phyloP scores from a whole-genome alignment of 2,113 vertebrate genomes.

The Hyperoodon ampullatus region DNA sequence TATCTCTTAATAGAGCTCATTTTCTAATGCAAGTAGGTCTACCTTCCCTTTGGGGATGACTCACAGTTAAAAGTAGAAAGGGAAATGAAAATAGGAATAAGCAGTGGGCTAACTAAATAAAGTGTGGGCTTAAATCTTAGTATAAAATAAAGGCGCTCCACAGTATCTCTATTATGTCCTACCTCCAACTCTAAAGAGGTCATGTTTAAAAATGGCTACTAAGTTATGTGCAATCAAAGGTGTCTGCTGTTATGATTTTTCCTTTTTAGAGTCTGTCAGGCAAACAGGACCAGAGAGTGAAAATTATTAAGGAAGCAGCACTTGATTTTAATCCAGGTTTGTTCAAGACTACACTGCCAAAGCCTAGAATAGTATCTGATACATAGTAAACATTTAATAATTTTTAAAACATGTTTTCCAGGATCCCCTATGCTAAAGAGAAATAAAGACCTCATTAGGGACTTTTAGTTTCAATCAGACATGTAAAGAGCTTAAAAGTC shows the following conservation, averaged over 20 bases:
- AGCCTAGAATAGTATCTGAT: neutral
- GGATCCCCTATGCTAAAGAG: neutral
- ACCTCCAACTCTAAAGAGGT: neutral
- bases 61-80: constrained; percentile 32
- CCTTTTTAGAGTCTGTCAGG: neutral
- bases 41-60: neutral
- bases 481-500: neutral
- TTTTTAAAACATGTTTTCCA: neutral
- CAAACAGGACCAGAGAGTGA: neutral
- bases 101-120: neutral
- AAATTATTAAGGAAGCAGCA: neutral
- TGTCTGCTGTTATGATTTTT: neutral
- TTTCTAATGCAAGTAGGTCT: constrained; percentile 1
- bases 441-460: neutral
- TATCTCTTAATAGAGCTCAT: constrained; percentile 51
- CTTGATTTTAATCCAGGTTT: neutral
- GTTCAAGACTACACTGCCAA: neutral
- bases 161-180: neutral
- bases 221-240: neutral
- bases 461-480: neutral
- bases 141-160: neutral
- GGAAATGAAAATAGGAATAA: neutral
- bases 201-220: neutral
- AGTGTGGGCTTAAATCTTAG: neutral
- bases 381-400: neutral